Conservation (phyloP, 2,797 vertebrate species). For the Australoheros facetus region DNA sequence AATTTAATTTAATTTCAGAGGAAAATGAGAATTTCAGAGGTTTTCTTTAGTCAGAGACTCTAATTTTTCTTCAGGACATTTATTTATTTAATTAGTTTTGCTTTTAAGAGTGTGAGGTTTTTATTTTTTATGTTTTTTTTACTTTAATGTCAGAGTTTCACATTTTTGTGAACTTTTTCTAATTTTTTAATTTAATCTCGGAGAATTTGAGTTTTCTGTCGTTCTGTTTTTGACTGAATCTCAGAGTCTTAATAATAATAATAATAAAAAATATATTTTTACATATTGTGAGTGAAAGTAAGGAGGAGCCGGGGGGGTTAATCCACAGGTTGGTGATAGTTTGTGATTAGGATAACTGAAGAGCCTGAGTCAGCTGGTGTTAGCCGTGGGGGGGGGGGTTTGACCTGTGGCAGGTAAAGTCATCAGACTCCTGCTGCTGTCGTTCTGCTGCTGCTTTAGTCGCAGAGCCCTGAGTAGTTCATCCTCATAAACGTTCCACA, state of each 20-base stretch:
- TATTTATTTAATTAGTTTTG: too few relatives aligned
- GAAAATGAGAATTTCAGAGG: background rate
- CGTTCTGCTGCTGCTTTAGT: background rate
- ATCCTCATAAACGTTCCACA: too few relatives aligned
- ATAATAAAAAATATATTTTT: accelerated
- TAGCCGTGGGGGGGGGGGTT: background rate
- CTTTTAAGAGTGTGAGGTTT: background rate
- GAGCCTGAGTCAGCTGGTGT: background rate
- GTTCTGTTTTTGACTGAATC: background rate
- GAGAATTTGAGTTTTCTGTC: background rate
- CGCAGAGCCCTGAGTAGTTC: background rate
- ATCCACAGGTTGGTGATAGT: too few relatives aligned
- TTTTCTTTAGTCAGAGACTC: accelerated
- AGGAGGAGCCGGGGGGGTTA: background rate
- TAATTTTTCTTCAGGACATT: too few relatives aligned
- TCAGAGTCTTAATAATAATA: background rate
- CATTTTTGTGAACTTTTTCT: too few relatives aligned
- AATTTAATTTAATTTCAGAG: background rate
- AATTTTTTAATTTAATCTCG: too few relatives aligned
- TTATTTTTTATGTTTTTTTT: background rate
- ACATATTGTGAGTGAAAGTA: accelerated
- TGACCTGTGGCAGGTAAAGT: background rate
- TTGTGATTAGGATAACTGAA: too few relatives aligned
- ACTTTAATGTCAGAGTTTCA: too few relatives aligned
- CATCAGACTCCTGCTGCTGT: background rate